Conservation (phyloP, 2,113 vertebrate genomes). For the Emydocephalus ijimae region DNA sequence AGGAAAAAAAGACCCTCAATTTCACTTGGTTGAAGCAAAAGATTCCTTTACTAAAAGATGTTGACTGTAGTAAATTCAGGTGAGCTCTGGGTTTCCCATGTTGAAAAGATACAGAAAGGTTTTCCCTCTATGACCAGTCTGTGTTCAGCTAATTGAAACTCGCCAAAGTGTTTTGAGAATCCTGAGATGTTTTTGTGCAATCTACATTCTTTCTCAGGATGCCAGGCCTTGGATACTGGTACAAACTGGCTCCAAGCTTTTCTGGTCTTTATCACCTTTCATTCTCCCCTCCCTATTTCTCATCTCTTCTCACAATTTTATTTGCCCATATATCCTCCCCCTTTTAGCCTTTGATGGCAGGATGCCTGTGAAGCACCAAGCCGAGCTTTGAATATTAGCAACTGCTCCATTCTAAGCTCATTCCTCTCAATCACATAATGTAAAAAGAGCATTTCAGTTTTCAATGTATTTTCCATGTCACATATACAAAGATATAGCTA, state of each 20-base stretch:
- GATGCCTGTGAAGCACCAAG: not conserved
- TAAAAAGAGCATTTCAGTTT: not conserved
- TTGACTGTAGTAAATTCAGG: not conserved
- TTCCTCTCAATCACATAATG: not conserved
- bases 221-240: not conserved
- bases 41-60: not conserved
- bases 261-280: not conserved
- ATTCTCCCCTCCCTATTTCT: not conserved
- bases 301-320: not conserved
- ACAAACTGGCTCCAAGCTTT: not conserved
- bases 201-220: not conserved
- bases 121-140: no score
- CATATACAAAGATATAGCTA: not conserved
- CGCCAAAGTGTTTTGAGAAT: no score
- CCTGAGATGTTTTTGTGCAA: not conserved
- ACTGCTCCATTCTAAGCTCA: not conserved
- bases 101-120: not conserved
- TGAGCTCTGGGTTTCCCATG: not conserved
- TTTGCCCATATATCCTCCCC: not conserved
- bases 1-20: not conserved
- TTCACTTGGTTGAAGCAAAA: not conserved
- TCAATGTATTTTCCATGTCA: not conserved
- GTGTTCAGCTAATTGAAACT: no score
- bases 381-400: not conserved
- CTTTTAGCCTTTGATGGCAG: not conserved